These are phyloP conservation scores for Cygnus atratus DNA, from an alignment of 2,113 vertebrate genomes.

Conservation along the genomic window DNA sequence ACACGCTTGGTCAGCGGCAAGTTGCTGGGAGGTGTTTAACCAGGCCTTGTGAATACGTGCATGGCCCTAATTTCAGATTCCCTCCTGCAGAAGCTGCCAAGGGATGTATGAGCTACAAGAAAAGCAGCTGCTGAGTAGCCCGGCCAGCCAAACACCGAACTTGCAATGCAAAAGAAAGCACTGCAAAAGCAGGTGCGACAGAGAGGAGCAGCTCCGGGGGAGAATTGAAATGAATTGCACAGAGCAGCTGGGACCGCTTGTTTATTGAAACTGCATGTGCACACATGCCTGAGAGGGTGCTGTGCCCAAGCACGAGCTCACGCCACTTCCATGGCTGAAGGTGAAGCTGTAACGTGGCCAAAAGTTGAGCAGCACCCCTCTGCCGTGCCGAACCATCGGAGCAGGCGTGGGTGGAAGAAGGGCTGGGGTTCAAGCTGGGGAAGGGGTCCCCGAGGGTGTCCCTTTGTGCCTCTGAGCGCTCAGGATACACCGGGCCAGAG, in stretches of 20 bases:
- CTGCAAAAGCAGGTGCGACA: not conserved
- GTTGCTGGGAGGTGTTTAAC: not conserved
- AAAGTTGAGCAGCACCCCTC: not conserved
- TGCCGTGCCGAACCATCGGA: not conserved
- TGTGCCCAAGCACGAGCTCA: not conserved
- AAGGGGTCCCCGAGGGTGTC: not conserved
- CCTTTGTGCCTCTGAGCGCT: not conserved
- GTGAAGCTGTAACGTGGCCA: not conserved
- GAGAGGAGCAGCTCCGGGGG: not conserved
- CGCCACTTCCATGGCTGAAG: not conserved
- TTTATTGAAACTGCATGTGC: not conserved
- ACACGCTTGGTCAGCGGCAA: fast-evolving
- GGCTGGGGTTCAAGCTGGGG: not conserved
- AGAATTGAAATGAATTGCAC: not conserved
- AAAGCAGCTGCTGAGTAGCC: not conserved
- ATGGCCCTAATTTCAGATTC: not conserved
- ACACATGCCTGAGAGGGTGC: fast-evolving
- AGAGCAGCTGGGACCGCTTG: not conserved
- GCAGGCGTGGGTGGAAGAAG: fast-evolving
- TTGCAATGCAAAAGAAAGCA: not conserved
- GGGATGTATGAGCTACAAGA: not conserved
- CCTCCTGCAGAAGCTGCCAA: not conserved
- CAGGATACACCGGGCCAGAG: not conserved
- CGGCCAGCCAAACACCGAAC: not conserved
- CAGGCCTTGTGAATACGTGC: not conserved